Evolutionary conservation across 2,797 vertebrate species (phyloP), one percentile per base, ranked within the genome.

Genomic region (Anguilla anguilla): DNA sequence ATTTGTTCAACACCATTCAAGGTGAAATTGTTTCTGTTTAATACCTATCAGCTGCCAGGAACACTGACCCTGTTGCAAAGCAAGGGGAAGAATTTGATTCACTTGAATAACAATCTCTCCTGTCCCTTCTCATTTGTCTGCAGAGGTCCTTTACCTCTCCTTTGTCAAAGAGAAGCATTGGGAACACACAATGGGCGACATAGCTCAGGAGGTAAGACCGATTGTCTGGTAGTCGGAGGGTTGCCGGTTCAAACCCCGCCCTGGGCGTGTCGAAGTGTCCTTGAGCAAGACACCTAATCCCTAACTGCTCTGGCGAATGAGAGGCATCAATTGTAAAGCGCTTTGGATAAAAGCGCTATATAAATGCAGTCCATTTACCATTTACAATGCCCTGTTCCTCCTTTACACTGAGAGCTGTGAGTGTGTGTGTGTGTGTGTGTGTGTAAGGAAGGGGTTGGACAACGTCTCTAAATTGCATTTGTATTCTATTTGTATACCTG

Each of bases 31-130:
- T 17, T 46, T 43, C 43, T 25, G 77, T 22, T 49, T 81, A 81
- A 81, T 81, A 22, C 77, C 43, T 25, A 17, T 46, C 43, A 81
- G 77, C 77, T 81, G 77, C 39, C 77, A 81, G 19, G 77, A 81
- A 81, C 77, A 22, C 35, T 5, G 39, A 46, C 77, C 15, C 35
- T 39, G 17, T 22, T 79, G 39, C 77, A 35, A 81, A 49, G 39
- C 11, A 4, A 25, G 15, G 77, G 19, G 77, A 15, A 39, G 77
- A 46, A 49, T 81, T 81, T 81, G 22, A 81, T 39, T 49, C 77
- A 81, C 77, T 81, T 81, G 77, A 81, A 81, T 49, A 81, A 81
- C 77, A 81, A 81, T 81, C 77, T 81, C 77, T 35, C 77, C 17
- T 46, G 77, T 81, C 77, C 77, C 15, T 83, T 53, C 28, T 55